These are phyloP conservation scores for Sarcophaga variegata DNA, from an alignment of 2,888 invertebrate genomes.

Conservation along the genomic window DNA sequence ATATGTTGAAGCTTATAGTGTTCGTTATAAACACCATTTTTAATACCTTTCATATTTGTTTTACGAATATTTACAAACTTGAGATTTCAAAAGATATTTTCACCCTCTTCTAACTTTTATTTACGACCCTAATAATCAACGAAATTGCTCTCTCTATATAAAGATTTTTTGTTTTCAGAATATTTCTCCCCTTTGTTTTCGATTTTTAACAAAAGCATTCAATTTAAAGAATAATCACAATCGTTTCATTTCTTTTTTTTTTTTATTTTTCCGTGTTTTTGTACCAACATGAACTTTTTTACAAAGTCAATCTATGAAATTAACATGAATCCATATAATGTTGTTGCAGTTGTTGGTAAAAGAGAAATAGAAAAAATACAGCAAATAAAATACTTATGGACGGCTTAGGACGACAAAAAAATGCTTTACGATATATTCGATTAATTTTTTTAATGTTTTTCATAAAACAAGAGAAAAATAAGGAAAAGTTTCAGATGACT, in stretches of 20 bases:
- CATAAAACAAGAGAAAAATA: no score
- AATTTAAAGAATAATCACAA: slow-evolving; percentile 62
- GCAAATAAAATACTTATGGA: background rate
- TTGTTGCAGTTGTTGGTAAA: slow-evolving; percentile 37
- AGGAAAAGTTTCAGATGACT: no score
- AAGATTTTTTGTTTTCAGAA: background rate
- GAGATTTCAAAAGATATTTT: no score
- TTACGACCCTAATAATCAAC: slow-evolving; percentile 39
- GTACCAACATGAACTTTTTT: slow-evolving; percentile 35
- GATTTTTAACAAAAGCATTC: slow-evolving; percentile 48
- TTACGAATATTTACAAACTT: no score
- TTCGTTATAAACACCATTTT: no score
- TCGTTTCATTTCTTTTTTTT: slow-evolving; percentile 18
- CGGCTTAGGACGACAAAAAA: background rate
- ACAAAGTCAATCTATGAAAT: slow-evolving; percentile 66
- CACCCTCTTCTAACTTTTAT: background rate
- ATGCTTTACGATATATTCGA: no score
- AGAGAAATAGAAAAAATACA: slow-evolving; percentile 37
- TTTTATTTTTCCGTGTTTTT: background rate
- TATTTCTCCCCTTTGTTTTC: background rate
- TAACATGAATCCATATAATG: slow-evolving; percentile 51
- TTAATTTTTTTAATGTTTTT: no score
- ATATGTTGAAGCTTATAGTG: no score
- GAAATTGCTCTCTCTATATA: slow-evolving; percentile 9
- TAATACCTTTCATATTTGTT: no score